These are phyloP conservation scores for Fundulus diaphanus DNA, from an alignment of 2,797 vertebrate species.

Conservation along the genomic window DNA sequence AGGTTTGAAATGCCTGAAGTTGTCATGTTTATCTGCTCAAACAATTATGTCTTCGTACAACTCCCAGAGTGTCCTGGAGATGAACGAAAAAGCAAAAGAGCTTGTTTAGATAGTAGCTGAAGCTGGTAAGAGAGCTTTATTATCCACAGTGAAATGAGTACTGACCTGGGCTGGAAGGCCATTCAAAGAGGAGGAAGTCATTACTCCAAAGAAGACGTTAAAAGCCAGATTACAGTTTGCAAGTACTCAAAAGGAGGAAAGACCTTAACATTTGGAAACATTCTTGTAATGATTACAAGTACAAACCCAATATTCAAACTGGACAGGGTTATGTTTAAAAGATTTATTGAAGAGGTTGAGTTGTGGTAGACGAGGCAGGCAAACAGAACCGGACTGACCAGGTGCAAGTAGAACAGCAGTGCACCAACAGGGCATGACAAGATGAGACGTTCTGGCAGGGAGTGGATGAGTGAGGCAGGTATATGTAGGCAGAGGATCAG, in stretches of 20 bases:
- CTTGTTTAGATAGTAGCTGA: neutral
- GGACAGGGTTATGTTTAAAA: too few relatives aligned
- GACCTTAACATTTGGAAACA: neutral
- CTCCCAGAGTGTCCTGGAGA: neutral
- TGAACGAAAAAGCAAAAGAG: neutral
- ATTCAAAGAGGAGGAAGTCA: neutral
- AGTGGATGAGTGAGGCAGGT: too few relatives aligned
- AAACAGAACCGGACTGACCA: too few relatives aligned
- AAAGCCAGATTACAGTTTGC: neutral
- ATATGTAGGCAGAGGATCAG: too few relatives aligned
- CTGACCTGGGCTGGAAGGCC: neutral
- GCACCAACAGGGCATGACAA: too few relatives aligned
- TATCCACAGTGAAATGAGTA: neutral
- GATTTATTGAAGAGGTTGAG: too few relatives aligned
- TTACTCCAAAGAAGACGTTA: neutral
- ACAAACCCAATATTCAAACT: too few relatives aligned
- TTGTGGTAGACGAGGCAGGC: too few relatives aligned
- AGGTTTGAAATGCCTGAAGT: neutral
- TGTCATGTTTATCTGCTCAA: neutral
- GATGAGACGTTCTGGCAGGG: too few relatives aligned
- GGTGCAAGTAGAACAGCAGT: too few relatives aligned
- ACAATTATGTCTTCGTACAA: neutral
- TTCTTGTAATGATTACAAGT: too few relatives aligned
- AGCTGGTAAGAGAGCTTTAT: neutral
- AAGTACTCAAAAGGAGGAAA: neutral